Percentiles rank a stretch among this genome's conserved stretches.
Evolutionary conservation across 2,113 vertebrate species (phyloP).

Genomic region (Galemys pyrenaicus): DNA sequence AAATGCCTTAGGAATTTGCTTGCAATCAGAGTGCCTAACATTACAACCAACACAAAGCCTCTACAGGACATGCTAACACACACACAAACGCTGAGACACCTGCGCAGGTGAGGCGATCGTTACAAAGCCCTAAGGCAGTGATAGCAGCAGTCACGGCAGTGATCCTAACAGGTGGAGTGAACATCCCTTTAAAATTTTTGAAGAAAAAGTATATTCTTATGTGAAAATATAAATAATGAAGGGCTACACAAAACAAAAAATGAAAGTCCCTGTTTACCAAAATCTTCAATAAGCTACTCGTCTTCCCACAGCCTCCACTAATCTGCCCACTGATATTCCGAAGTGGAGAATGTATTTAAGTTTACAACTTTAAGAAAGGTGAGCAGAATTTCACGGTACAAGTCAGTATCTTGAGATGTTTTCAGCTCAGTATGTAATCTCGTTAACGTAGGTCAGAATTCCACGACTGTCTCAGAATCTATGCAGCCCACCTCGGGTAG

Average conservation of each 20-base stretch:
- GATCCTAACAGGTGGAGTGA: too few relatives aligned
- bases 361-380: neutral
- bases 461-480: neutral
- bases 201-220: neutral
- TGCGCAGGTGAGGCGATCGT: neutral
- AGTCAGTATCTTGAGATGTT: neutral
- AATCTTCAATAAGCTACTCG: neutral
- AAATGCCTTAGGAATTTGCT: neutral
- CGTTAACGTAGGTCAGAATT: neutral
- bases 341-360: neutral
- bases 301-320: fast-evolving
- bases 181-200: neutral
- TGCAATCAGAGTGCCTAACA: neutral
- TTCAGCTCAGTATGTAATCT: neutral
- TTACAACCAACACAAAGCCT: neutral
- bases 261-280: neutral
- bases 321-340: fast-evolving
- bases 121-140: neutral
- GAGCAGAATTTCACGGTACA: neutral
- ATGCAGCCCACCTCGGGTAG: neutral
- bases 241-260: neutral
- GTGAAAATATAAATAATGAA: neutral
- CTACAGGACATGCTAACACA: neutral
- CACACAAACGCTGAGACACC: neutral
- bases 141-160: neutral